Base-by-base conservation (phyloP, 1,140 invertebrate species). In the Aphelinus atriplicis region DNA sequence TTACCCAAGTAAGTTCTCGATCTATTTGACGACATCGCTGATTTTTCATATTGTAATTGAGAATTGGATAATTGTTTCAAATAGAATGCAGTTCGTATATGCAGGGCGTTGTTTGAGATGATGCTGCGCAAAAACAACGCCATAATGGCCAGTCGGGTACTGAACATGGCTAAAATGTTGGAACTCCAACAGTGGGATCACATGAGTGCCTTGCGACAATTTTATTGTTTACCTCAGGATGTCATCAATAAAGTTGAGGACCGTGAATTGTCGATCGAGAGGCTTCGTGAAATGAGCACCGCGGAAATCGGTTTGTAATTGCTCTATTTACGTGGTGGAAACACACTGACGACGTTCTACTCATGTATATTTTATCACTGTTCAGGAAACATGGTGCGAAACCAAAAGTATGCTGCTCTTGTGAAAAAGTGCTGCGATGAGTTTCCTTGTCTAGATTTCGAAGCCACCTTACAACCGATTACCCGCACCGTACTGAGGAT, bases 41-140 rank as follows among this genome's bases (percentile, higher is more conserved):
- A 26, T 26, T 26, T 26, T 26, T 26, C 26, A 26, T 26, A 26
- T 26, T 26, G 26, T 26, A 26, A 26, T 26, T 26, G 26, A 26
- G 26, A 26, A 26, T 26, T 26, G 26, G 26, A 26, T 78, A 10
- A 43, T 60, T 73, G n/a, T 58, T 74, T 63, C n/a, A 76, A 55
- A 80, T 86, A 98, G 92, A 99, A 99, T 86, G 94, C 95, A 55
- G 91, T 93, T 0, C 89, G 98, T 77, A 97, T 99, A 78, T 92
- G 94, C 7, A 89, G 98, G 65, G 97, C 97, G 0, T 86, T 99
- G 47, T 99, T 99, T 87, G 97, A 99, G 82, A 96, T 99, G 78
- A 95, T 95, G 3, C 85, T 99, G 5, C 90, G 95, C 57, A 94
- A 93, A 80, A 96, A 96, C 79, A 97, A 97, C 90, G 93, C 97